Percentiles rank a stretch among this genome's conserved stretches.
These are phyloP conservation scores for Pollenia griseotomentosa DNA, from an alignment of 2,888 invertebrate genomes.

Conservation along the genomic window DNA sequence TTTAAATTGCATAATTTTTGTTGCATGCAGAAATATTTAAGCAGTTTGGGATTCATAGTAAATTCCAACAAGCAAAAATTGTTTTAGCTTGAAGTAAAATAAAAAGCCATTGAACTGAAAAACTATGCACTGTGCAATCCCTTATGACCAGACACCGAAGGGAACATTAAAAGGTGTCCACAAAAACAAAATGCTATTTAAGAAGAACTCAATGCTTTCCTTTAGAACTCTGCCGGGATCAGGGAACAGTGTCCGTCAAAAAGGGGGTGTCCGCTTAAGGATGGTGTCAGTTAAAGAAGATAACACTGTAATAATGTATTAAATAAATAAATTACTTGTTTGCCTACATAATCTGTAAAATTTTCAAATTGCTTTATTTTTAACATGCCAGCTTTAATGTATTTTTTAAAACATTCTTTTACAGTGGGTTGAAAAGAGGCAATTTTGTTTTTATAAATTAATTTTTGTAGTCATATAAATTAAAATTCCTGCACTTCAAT, in stretches of 20 bases:
- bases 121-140: constrained; percentile 16
- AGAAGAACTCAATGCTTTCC: too few relatives aligned
- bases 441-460: too few relatives aligned
- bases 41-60: not conserved
- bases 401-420: constrained; percentile 1
- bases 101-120: constrained; percentile 57
- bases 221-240: too few relatives aligned
- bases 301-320: not conserved
- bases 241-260: too few relatives aligned
- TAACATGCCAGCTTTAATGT: constrained; percentile 10
- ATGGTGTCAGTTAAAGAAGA: too few relatives aligned
- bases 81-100: constrained; percentile 10
- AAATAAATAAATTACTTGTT: constrained; percentile 59
- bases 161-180: too few relatives aligned
- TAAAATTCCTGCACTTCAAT: not conserved
- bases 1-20: constrained; percentile 52
- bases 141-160: too few relatives aligned
- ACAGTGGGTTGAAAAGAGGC: constrained; percentile 38
- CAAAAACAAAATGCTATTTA: too few relatives aligned
- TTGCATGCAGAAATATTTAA: too few relatives aligned
- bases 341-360: constrained; percentile 51
- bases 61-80: not conserved
- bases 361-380: constrained; percentile 3
- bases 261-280: too few relatives aligned
- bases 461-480: too few relatives aligned